Base-by-base conservation (phyloP, 53 echinoderm and acorn worm species). In the Paelopatides confundens region DNA sequence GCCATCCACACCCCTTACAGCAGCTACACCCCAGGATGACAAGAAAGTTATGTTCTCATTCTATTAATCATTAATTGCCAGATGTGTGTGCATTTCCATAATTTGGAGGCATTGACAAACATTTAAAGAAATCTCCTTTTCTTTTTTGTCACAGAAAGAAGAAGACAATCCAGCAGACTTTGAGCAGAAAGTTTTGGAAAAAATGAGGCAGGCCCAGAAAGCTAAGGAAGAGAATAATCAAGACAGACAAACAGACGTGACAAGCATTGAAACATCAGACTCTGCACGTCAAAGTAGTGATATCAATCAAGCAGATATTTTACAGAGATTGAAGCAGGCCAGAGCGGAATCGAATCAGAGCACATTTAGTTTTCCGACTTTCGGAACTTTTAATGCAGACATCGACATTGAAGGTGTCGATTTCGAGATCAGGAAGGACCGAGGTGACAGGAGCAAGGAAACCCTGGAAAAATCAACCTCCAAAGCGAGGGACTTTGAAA, bases 401-500 rank as follows among this genome's bases (percentile, higher is more conserved):
- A 31, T 17, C 9, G 32, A 35, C 6, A 17, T 31, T 18, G 32
- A 7, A 31, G 1, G 12, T 27, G 32, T 31, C 11, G 32, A 31
- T 67, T 31, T 12, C 31, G 68, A 28, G 11, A 10, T 12, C 13
- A 5, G 11, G 14, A 4, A 6, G 15, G 35, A 34, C 15, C 32
- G 18, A 18, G n/a, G 21, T 58, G 58, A 21, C 24, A 23, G 58
- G 24, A 23, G n/a, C 6, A 23, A 23, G 6, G 32, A 67, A 0
- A 4, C 68, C 15, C 31, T 67, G 68, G 27, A 30, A 3, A 76
- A 39, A 47, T 64, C 84, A 3, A 21, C 65, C 24, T 36, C 11
- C 43, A 49, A 52, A 51, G 89, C 81, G 3, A 95, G 63, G 53
- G 95, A 95, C 68, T 95, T 82, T 81, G 95, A 95, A 52, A 92